phyloP scores from a whole-genome alignment of 2,113 vertebrate species.

The Seriola aureovittata region DNA sequence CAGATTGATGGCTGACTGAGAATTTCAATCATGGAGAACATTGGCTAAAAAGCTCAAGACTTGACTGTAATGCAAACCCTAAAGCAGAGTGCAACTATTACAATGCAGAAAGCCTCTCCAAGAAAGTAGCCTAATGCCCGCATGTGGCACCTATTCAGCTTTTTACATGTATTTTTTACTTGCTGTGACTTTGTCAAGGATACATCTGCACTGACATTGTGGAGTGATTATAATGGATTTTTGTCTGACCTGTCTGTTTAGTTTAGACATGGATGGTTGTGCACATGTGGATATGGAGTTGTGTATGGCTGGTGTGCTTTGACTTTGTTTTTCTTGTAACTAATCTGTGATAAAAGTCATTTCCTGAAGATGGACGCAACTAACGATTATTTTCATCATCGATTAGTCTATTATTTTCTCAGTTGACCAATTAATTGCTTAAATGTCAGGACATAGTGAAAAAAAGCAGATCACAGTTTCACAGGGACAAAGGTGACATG shows the following conservation, averaged over 20 bases:
- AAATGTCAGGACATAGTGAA: constrained; percentile 29
- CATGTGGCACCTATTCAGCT: constrained; percentile 42
- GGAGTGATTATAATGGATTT: constrained; percentile 44
- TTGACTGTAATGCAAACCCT: constrained; percentile 68
- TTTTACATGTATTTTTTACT: constrained; percentile 48
- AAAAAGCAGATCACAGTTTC: background rate
- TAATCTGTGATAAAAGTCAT: background rate
- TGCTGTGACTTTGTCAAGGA: constrained; percentile 13
- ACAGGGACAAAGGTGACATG: background rate
- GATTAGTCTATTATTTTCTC: background rate
- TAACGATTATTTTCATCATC: background rate
- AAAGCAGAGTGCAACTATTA: constrained; percentile 36
- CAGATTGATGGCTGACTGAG: constrained; percentile 83
- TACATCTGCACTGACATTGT: constrained; percentile 32
- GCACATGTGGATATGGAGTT: background rate
- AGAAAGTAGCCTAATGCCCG: constrained; percentile 16
- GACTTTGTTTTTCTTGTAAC: background rate
- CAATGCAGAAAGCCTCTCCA: constrained; percentile 34
- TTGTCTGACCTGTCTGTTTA: constrained; percentile 42
- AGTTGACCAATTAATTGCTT: background rate
- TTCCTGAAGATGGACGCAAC: background rate
- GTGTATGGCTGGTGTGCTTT: constrained; percentile 6
- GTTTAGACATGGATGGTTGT: constrained; percentile 50
- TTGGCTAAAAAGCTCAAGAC: constrained; percentile 75
- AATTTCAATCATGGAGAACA: constrained; percentile 80